Evolutionary conservation across 2,797 vertebrate genomes (phyloP).

Genomic region (Brotogeris chrysoptera): DNA sequence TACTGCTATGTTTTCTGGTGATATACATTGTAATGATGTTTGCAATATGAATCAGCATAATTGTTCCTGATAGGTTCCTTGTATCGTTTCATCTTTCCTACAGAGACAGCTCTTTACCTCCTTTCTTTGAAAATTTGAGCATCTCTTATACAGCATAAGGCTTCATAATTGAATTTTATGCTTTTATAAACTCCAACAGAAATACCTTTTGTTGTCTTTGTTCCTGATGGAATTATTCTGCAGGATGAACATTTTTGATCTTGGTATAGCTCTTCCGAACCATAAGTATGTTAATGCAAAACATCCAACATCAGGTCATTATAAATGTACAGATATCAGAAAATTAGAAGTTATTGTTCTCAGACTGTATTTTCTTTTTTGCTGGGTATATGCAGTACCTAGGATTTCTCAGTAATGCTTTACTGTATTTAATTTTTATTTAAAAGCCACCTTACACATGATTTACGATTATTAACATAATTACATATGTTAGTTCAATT

Average conservation of each 20-base stretch:
- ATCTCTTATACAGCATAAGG: not conserved
- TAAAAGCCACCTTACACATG: not conserved
- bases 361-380: not conserved
- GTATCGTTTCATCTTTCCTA: conserved; percentile 21
- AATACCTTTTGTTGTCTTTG: not conserved
- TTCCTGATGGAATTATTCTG: not conserved
- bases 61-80: conserved; percentile 4
- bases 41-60: conserved; percentile 21
- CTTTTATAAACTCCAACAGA: conserved; percentile 9
- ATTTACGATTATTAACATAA: not conserved
- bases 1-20: not conserved
- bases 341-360: not conserved
- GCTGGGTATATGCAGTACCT: not conserved
- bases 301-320: not conserved
- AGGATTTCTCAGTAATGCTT: not conserved
- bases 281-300: not conserved
- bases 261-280: not conserved
- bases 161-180: not conserved
- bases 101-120: not conserved
- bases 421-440: not conserved
- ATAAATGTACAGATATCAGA: not conserved
- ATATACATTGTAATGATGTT: not conserved
- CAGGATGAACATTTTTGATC: not conserved
- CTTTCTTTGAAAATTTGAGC: not conserved
- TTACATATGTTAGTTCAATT: not conserved